These are phyloP conservation scores for Polypedilum pembai DNA, from an alignment of 1,140 invertebrate genomes.

Conservation along the genomic window DNA sequence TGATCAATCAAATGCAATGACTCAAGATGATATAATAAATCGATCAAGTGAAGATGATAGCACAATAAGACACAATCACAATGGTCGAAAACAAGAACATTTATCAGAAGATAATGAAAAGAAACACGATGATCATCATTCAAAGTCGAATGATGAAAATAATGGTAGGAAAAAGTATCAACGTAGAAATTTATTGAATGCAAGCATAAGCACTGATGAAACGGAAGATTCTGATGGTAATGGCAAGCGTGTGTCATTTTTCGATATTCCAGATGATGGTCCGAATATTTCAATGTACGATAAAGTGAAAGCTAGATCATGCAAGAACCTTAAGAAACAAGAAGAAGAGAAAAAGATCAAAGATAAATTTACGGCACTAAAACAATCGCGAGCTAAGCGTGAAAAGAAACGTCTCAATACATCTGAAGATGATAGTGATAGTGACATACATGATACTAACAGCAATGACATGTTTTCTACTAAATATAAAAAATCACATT, in stretches of 20 bases:
- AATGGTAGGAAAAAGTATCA: conserved; percentile 32
- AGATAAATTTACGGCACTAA: conserved; percentile 81
- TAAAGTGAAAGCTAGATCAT: conserved; percentile 92
- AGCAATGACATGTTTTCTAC: not conserved
- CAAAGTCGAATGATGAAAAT: conserved; percentile 32
- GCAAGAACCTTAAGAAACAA: conserved; percentile 83
- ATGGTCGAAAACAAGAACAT: conserved; percentile 37
- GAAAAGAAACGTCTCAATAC: conserved; percentile 81
- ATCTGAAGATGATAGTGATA: conserved; percentile 75
- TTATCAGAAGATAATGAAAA: conserved; percentile 35
- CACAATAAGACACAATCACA: conserved; percentile 33
- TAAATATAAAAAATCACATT: not conserved
- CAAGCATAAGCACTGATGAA: conserved; percentile 49
- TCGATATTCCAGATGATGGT: conserved; percentile 82
- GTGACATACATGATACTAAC: conserved; percentile 47
- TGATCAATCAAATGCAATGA: not conserved
- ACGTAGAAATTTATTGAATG: conserved; percentile 31
- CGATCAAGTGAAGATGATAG: conserved; percentile 17
- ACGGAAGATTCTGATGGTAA: conserved; percentile 65
- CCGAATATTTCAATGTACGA: conserved; percentile 96
- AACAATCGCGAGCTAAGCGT: conserved; percentile 74
- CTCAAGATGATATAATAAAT: not conserved
- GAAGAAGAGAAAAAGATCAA: conserved; percentile 83
- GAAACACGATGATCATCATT: conserved; percentile 32
- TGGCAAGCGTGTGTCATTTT: conserved; percentile 83